A percentile compares a stretch with the other conserved stretches of the same genome.
phyloP scores from a whole-genome alignment of 2,797 vertebrate species.

The Platalea minor region DNA sequence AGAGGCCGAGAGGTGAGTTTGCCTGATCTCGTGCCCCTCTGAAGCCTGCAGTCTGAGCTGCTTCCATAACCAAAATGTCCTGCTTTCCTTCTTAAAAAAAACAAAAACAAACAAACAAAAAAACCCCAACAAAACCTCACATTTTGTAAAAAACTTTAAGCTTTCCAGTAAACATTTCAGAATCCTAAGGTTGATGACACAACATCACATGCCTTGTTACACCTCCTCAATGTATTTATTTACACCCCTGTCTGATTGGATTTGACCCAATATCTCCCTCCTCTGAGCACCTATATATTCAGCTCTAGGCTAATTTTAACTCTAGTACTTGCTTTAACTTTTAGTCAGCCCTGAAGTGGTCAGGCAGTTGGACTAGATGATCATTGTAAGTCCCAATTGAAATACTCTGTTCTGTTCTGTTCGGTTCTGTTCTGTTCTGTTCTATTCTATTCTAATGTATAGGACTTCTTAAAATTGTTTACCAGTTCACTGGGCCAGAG shows the following conservation, averaged over 20 bases:
- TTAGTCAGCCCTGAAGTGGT: neutral
- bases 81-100: neutral
- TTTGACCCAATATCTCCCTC: neutral
- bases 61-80: neutral
- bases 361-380: neutral
- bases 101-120: accelerated
- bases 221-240: neutral
- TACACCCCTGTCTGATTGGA: neutral
- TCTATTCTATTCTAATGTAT: neutral
- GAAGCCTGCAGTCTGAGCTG: neutral
- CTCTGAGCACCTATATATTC: neutral
- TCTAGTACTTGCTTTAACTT: neutral
- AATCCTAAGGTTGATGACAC: neutral
- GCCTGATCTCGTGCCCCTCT: neutral
- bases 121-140: too few species aligned
- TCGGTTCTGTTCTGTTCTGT: too few species aligned
- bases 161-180: neutral
- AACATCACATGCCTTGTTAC: neutral
- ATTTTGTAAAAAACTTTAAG: neutral
- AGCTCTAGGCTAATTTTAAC: neutral
- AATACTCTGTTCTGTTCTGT: neutral
- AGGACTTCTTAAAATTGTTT: neutral
- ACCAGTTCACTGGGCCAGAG: neutral
- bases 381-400: neutral
- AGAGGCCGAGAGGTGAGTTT: neutral